A percentile compares a stretch with the other conserved stretches of the same genome.
Conservation (phyloP, 2,113 vertebrate species). For the Synchiropus splendidus region DNA sequence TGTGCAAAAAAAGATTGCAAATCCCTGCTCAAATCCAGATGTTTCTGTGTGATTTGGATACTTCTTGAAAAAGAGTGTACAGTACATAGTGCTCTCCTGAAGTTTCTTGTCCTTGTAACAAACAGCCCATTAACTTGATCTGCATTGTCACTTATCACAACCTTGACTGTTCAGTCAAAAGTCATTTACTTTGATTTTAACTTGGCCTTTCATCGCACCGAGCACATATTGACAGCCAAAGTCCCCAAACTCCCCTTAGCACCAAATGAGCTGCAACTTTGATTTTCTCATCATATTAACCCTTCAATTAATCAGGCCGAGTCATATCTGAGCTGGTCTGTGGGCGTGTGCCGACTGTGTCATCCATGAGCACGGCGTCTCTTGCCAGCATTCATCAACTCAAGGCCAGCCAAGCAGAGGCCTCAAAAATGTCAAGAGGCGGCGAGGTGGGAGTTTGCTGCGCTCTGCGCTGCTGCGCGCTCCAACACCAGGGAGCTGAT, state of each 20-base stretch:
- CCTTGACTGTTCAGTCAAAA: too few species aligned
- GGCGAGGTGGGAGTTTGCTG: conserved; percentile 14
- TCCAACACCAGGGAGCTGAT: conserved; percentile 44
- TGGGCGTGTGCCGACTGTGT: conserved; percentile 2
- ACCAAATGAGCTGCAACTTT: conserved; percentile 14
- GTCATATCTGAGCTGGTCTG: background rate
- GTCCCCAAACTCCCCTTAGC: background rate
- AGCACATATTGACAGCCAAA: too few species aligned
- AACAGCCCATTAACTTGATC: too few species aligned
- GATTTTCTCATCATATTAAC: conserved; percentile 42
- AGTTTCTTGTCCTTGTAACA: too few species aligned
- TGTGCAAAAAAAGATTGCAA: too few species aligned
- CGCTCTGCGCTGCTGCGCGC: conserved; percentile 17
- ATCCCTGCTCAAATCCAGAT: too few species aligned
- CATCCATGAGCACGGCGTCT: conserved; percentile 12
- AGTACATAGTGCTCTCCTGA: too few species aligned
- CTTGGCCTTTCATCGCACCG: too few species aligned
- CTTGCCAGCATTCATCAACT: conserved; percentile 53
- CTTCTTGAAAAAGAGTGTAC: too few species aligned
- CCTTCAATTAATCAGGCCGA: conserved; percentile 40
- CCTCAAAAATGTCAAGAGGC: conserved; percentile 30
- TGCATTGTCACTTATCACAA: too few species aligned
- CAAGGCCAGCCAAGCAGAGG: conserved; percentile 17
- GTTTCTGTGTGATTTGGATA: too few species aligned
- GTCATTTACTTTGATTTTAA: too few species aligned